phyloP scores from a whole-genome alignment of 2,113 vertebrate genomes.

The Tachysurus fulvidraco region DNA sequence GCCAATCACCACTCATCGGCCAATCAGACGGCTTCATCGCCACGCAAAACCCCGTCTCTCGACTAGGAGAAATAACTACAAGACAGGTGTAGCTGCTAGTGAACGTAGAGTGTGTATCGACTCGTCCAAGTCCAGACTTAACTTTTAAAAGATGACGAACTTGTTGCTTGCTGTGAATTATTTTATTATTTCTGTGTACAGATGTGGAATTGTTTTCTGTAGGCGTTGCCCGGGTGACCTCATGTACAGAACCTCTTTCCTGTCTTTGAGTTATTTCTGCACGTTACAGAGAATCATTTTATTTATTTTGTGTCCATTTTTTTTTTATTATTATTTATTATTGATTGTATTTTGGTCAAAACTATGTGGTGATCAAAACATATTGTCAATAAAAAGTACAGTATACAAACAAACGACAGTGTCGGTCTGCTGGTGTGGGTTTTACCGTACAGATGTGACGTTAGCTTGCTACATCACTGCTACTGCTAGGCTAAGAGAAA shows the following conservation, averaged over 20 bases:
- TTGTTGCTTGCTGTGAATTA: conserved; percentile 91
- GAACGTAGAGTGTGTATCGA: conserved; percentile 81
- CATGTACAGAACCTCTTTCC: conserved; percentile 62
- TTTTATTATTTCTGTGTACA: conserved; percentile 75
- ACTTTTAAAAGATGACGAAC: conserved; percentile 61
- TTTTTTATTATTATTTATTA: conserved; percentile 82
- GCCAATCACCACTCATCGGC: not conserved
- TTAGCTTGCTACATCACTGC: not conserved
- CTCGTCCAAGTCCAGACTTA: conserved; percentile 78
- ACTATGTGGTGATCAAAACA: conserved; percentile 88
- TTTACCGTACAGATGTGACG: not conserved
- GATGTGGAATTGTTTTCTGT: conserved; percentile 77
- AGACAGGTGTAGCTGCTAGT: conserved; percentile 80
- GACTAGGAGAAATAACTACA: conserved; percentile 82
- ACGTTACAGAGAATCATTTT: conserved; percentile 78
- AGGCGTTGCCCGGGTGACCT: conserved; percentile 57
- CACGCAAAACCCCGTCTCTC: conserved; percentile 49
- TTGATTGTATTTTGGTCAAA: conserved; percentile 87
- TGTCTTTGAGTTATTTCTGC: conserved; percentile 91
- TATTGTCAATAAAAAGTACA: conserved; percentile 89
- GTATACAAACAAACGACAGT: conserved; percentile 56
- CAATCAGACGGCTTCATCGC: conserved; percentile 65
- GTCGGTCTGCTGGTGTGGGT: not conserved
- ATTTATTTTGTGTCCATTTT: conserved; percentile 72
- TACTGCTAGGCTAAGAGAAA: not conserved